Conservation (phyloP, 2,113 vertebrate genomes). For the Illadopsis cleaveri region DNA sequence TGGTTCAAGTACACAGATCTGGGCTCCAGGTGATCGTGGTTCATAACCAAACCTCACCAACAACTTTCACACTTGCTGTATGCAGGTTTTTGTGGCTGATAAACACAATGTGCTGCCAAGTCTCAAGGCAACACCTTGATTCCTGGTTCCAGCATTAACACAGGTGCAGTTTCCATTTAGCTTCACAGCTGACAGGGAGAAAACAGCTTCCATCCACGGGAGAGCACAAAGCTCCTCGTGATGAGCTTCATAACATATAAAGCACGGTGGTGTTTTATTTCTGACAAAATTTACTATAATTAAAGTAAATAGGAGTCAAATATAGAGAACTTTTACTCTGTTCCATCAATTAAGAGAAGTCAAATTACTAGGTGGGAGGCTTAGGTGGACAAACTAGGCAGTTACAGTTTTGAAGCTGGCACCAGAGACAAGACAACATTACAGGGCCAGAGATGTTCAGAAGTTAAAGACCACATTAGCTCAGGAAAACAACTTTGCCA, state of each 20-base stretch:
- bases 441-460: background rate
- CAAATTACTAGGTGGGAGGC: constrained; percentile 67
- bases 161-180: background rate
- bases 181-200: background rate
- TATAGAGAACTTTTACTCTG: constrained; percentile 51
- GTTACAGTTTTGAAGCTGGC: constrained; percentile 55
- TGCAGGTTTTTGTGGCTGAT: background rate
- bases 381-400: constrained; percentile 60
- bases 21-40: background rate
- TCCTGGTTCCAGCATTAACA: background rate
- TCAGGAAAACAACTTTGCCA: background rate
- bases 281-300: constrained; percentile 68
- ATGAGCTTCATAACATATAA: background rate
- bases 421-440: constrained; percentile 26
- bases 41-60: background rate
- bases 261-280: constrained; percentile 11
- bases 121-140: background rate
- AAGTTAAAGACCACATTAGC: constrained; percentile 1
- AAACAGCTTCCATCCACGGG: background rate
- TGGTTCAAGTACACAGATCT: background rate
- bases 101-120: background rate
- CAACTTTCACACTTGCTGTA: background rate
- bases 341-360: constrained; percentile 65
- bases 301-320: constrained; percentile 63
- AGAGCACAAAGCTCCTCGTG: background rate